Base-by-base conservation (phyloP, 1,140 invertebrate species). In the Pseudomyrmex concolor region DNA sequence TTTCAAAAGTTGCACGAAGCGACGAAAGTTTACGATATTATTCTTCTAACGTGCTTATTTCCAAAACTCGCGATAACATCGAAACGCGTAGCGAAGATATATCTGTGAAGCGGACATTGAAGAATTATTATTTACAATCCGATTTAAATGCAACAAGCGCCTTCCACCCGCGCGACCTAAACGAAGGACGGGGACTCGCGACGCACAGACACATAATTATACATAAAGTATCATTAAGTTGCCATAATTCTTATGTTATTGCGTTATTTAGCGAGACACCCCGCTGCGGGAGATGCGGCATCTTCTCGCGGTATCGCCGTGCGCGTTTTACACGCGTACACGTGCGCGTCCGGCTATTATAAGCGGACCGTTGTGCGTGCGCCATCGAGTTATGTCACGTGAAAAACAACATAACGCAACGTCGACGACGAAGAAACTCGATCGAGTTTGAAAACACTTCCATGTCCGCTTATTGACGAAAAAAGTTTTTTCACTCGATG, bases 201-300 rank as follows among this genome's bases (percentile, higher is more conserved):
- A 87, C 76, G 86, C 70, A 34, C 25, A 84, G 60, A 15, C 84
- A 82, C 82, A 89, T 93, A 93, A 93, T 94, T 93, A 93, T 91
- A 91, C 91, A 93, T 93, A 93, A 94, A 93, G 90, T 92, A 93
- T 93, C 92, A 93, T 93, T 91, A 93, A 92, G 89, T 92, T 91
- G 89, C 91, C 90, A 92, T 93, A 93, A 92, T 92, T 94, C 91
- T 93, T 92, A 82, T 81, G 89, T 93, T 93, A 93, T 93, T 94
- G 91, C 92, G 91, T 94, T 94, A 94, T 94, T 94, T 94, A 93
- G 91, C 88, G 62, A 73, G 90, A 88, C 86, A 13, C 88, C 92
- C 92, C 82, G 91, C 90, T 89, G 92, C 55, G 92, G 74, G 17
- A 86, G 83, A 91, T 76, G 89, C 83, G 89, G 84, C 90, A 90